Conservation (phyloP, 1,140 invertebrate genomes). For the Neodiprion virginianus region DNA sequence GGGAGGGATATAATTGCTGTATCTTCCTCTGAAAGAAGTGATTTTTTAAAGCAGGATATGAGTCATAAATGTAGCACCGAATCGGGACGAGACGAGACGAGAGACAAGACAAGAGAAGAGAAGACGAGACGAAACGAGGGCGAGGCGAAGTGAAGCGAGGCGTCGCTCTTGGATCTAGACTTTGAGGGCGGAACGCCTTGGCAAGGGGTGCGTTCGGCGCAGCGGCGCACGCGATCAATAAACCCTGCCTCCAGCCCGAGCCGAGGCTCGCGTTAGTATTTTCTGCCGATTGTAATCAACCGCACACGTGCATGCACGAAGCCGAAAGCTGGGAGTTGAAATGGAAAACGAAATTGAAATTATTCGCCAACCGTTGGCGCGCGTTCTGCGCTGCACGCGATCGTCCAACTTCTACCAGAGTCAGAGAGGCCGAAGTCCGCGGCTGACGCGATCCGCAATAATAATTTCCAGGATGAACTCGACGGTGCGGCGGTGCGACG, state of each 20-base stretch:
- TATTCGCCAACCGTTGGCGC: background rate
- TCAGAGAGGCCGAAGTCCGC: background rate
- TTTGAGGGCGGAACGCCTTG: background rate
- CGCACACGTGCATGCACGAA: background rate
- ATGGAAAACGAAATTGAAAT: background rate
- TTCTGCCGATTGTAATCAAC: background rate
- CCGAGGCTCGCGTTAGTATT: background rate
- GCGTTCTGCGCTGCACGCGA: background rate
- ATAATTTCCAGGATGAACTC: too few species aligned
- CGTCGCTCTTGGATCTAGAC: background rate
- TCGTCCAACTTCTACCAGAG: background rate
- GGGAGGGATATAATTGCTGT: background rate
- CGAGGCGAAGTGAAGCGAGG: slow-evolving; percentile 4
- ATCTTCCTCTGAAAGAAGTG: background rate
- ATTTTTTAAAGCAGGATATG: background rate
- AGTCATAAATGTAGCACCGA: background rate
- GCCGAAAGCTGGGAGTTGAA: background rate
- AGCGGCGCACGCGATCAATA: slow-evolving; percentile 11
- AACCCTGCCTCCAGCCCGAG: background rate
- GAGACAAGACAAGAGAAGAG: background rate
- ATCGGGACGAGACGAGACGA: background rate
- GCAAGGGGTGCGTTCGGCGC: slow-evolving; percentile 9
- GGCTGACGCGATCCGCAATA: background rate
- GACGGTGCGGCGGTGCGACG: too few species aligned
- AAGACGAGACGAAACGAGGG: background rate